A percentile compares a stretch with the other conserved stretches of the same genome.
These are phyloP conservation scores for Boulengeromyrus knoepffleri DNA, from an alignment of 2,113 vertebrate genomes.

Conservation along the genomic window DNA sequence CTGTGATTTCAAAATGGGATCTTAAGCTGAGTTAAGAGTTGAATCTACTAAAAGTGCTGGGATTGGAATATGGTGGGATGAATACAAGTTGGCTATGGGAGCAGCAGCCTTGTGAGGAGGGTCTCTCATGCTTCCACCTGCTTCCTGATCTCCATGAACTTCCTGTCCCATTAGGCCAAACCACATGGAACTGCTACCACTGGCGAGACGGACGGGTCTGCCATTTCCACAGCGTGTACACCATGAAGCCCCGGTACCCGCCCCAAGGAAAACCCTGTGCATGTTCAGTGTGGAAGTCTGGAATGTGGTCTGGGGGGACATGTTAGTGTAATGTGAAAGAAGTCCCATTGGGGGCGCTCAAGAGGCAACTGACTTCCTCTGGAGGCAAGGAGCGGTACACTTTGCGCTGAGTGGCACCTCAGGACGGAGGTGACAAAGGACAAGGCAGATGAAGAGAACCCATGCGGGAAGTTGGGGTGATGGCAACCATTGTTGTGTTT, in stretches of 20 bases:
- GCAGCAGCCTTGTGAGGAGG: neutral
- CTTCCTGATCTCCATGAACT: neutral
- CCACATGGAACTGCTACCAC: neutral
- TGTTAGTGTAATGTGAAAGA: neutral
- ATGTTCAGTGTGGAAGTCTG: neutral
- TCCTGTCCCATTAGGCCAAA: neutral
- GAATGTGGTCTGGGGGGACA: neutral
- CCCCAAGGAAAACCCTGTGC: neutral
- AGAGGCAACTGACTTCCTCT: neutral
- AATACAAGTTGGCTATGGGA: neutral
- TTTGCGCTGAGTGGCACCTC: neutral
- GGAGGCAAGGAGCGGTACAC: neutral
- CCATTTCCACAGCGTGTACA: neutral
- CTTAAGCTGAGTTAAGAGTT: slow-evolving; percentile 10
- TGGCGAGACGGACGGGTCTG: neutral
- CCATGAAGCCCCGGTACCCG: neutral
- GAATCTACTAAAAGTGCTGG: neutral
- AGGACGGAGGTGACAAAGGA: neutral
- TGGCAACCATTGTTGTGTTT: neutral
- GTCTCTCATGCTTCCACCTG: neutral
- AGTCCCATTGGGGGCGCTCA: neutral
- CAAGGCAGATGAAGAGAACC: neutral
- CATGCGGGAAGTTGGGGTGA: neutral
- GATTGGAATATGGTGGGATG: neutral
- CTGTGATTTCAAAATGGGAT: neutral